phyloP scores from a whole-genome alignment of 2,888 invertebrate species.

The Plusia festucae region DNA sequence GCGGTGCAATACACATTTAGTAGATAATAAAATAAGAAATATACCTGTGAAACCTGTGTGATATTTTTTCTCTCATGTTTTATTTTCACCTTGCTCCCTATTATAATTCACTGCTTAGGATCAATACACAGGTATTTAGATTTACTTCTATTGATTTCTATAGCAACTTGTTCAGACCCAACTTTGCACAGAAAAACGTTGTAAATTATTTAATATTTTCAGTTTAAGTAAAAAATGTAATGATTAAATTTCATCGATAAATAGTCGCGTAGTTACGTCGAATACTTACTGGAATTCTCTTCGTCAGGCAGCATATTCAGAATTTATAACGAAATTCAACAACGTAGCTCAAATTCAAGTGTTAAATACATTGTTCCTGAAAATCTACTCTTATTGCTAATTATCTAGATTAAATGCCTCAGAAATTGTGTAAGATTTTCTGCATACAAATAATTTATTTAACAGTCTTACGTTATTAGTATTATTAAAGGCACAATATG shows the following conservation, averaged over 20 bases:
- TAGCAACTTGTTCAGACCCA: too few species aligned
- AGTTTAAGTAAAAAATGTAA: background rate
- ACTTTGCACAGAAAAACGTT: background rate
- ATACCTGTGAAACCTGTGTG: too few species aligned
- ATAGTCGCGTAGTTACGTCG: background rate
- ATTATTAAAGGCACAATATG: background rate
- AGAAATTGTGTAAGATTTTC: conserved; percentile 7
- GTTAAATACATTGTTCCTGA: conserved; percentile 33
- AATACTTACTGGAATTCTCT: background rate
- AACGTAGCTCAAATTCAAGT: conserved; percentile 37
- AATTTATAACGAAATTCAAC: conserved; percentile 43
- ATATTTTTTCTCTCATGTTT: too few species aligned
- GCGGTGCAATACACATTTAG: too few species aligned
- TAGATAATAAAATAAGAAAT: background rate
- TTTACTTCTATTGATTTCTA: background rate
- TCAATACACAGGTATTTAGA: too few species aligned
- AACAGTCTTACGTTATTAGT: background rate
- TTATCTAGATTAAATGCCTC: conserved; percentile 27
- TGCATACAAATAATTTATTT: background rate
- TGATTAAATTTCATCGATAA: background rate
- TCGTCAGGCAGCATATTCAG: conserved; percentile 9
- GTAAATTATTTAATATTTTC: background rate
- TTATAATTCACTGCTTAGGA: too few species aligned
- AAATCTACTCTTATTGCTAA: conserved; percentile 6
- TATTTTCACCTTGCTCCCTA: too few species aligned